Conservation (phyloP, 2,888 invertebrate genomes). For the Drosophila mimica region DNA sequence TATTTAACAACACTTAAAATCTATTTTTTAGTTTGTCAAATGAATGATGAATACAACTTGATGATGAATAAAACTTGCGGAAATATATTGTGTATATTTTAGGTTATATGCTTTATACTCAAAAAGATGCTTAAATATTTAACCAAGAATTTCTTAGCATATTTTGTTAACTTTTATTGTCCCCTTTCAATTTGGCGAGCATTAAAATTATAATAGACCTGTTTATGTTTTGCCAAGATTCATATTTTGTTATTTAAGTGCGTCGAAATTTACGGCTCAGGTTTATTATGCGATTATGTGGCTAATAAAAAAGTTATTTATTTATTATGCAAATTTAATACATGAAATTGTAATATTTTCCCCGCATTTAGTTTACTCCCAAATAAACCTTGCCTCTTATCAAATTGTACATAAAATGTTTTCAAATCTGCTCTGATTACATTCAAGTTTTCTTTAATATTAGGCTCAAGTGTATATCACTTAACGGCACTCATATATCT, state of each 20-base stretch:
- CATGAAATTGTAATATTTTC: not conserved
- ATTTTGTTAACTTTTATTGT: not conserved
- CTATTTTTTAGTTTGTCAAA: not conserved
- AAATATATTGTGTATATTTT: not conserved
- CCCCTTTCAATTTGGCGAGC: conserved; percentile 1
- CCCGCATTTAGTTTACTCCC: not conserved
- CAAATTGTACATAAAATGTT: not conserved
- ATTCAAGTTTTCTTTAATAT: not conserved
- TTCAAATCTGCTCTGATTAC: not conserved
- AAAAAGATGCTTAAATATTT: not conserved
- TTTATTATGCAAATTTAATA: conserved; percentile 8
- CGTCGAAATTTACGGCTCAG: conserved; percentile 2
- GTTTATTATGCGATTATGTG: conserved; percentile 10
- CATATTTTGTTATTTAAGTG: not conserved
- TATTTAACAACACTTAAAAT: not conserved
- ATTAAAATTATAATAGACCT: conserved; percentile 1
- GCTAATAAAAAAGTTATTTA: conserved; percentile 6
- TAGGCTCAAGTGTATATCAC: not conserved
- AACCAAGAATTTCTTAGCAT: not conserved
- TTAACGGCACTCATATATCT: conserved; percentile 1
- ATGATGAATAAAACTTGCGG: too few species aligned
- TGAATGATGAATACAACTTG: too few species aligned
- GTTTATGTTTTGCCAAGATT: conserved; percentile 11
- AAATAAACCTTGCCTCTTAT: not conserved
- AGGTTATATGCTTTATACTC: too few species aligned